phyloP scores from a whole-genome alignment of 2,888 invertebrate species.

The Melitaea athalia region DNA sequence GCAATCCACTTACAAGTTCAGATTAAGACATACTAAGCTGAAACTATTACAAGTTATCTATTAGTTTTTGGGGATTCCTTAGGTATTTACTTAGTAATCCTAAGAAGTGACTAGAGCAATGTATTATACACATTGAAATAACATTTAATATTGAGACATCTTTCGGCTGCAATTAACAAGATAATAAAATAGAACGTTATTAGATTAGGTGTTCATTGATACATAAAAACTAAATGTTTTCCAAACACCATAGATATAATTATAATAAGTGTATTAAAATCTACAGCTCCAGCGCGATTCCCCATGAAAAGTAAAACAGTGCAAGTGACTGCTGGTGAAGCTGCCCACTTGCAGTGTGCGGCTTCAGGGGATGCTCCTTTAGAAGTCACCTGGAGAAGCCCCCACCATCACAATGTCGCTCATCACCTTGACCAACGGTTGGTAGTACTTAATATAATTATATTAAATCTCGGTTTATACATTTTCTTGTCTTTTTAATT shows the following conservation, averaged over 20 bases:
- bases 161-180: too few relatives aligned
- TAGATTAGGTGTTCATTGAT: neutral
- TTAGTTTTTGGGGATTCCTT: neutral
- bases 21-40: neutral
- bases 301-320: constrained; percentile 91
- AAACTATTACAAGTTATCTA: neutral
- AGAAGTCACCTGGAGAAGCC: constrained; percentile 92
- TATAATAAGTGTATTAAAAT: neutral
- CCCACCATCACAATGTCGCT: constrained; percentile 85
- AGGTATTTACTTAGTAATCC: neutral
- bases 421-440: constrained; percentile 87
- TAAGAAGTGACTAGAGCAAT: neutral
- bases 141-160: too few relatives aligned
- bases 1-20: constrained; percentile 6
- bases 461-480: neutral
- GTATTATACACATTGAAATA: too few relatives aligned
- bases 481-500: too few relatives aligned
- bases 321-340: constrained; percentile 91
- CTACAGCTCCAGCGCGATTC: constrained; percentile 90
- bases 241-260: too few relatives aligned
- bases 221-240: too few relatives aligned
- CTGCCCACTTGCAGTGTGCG: constrained; percentile 92
- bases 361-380: constrained; percentile 94
- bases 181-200: neutral
- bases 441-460: neutral